Base-by-base conservation (phyloP, 2,888 invertebrate species). In the Drosophila limbata region DNA sequence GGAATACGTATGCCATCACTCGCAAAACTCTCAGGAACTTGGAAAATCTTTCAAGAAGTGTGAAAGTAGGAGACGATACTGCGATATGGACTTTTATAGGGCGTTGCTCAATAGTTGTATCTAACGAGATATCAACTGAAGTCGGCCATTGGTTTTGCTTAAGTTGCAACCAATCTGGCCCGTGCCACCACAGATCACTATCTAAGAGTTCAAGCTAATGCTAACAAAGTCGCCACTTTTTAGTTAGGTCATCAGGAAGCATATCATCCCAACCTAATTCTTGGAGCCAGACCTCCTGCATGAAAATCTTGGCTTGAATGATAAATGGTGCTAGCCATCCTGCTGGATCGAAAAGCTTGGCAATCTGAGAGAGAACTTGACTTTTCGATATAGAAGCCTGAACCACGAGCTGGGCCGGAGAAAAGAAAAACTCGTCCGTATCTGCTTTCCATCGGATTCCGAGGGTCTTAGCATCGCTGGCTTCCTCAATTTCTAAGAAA, bases 391-490 rank as follows among this genome's bases (percentile, higher is more conserved):
- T 31, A 31, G 31, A 31, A 10, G 31, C 6, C 31, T 31, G 9
- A 3, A 31, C 3, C 10, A 31, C 8, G 9, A 10, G 10, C 10
- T 9, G 6, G 31, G 10, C 10, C 10, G 31, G 31, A 31, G 31
- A 31, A 1, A 31, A 31, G 31, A 31, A 31, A 3, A 31, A 31
- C 31, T 31, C 31, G 31, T 31, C 39, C 2, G 39, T 3, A 4
- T 21, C 13, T 4, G 39, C 19, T 5, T 19, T 17, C 44, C 55
- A 44, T 17, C 44, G 4, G 13, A 44, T n/a, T 6, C 21, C 44
- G 3, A 56, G 31, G 4, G 35, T 52, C 11, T 52, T 52, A 3
- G 52, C 39, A 13, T 21, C n/a, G 11, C 52, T 52, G 5, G 52
- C 51, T 13, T 51, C n/a, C 13, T 51, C 37, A 10, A 19, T 17